Evolutionary conservation across 2,113 vertebrate genomes (phyloP).

Genomic region (Choloepus hoffmanni): DNA sequence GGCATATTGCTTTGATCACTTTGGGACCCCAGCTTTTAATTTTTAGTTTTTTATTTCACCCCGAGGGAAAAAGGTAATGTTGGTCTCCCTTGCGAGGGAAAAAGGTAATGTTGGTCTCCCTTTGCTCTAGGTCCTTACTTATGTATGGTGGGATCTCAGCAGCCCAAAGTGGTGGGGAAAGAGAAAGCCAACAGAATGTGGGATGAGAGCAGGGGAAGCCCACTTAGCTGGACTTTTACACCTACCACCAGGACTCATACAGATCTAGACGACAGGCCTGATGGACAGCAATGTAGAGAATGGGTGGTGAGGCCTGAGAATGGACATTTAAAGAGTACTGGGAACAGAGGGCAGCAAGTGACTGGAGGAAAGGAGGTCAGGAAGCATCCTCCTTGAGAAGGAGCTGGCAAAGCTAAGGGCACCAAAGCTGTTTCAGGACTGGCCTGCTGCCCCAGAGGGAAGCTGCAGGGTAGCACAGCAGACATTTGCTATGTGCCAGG

Average conservation of each 20-base stretch:
- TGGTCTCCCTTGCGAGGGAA: not conserved
- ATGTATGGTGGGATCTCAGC: not conserved
- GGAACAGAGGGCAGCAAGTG: not conserved
- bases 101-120: not conserved
- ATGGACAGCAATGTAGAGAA: not conserved
- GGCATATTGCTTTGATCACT: not conserved
- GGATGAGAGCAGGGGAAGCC: not conserved
- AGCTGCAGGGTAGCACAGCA: not conserved
- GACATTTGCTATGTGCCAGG: not conserved
- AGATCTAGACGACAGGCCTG: not conserved
- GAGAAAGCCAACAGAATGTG: not conserved
- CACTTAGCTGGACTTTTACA: not conserved
- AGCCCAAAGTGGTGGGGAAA: not conserved
- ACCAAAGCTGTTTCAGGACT: not conserved
- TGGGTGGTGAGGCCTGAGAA: not conserved
- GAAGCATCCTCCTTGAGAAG: not conserved
- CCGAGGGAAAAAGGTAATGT: not conserved
- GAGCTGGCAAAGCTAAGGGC: not conserved
- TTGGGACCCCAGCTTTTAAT: not conserved
- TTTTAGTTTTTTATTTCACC: not conserved
- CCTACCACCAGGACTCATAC: not conserved
- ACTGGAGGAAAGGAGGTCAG: not conserved
- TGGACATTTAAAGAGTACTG: no score
- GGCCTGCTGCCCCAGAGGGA: not conserved
- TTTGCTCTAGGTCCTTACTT: not conserved